Evolutionary conservation across 2,113 vertebrate species (phyloP), one percentile per base, ranked within the genome.

Genomic region (Jaculus jaculus): DNA sequence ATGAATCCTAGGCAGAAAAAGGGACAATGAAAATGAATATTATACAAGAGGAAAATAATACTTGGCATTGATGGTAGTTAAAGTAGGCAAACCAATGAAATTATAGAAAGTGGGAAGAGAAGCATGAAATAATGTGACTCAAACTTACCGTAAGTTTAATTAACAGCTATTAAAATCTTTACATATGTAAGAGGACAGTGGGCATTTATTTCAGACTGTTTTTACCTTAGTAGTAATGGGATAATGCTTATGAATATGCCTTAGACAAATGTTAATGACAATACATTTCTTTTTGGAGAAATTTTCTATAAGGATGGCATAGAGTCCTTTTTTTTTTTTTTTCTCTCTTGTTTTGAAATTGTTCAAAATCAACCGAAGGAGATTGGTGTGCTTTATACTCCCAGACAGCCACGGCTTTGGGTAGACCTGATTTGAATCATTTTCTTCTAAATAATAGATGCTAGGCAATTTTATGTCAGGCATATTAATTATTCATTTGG

Each of bases 401-500:
- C 7, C 63, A 88, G 26, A 65, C 39, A 94, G n/a, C 42, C 26
- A 81, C 28, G 93, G 34, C 89, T 80, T 7, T 87, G 61, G 81
- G 20, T 92, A 96, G 73, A 63, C 30, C 73, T 77, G 26, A 92
- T 37, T 81, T 93, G 21, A 96, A 90, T 87, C 74, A 93, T 89
- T 92, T 92, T 58, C 34, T 92, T 83, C 93, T 97, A 83, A 97
- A 97, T 98, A 97, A 97, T 47, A 93, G 95, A 97, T 96, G 91
- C 75, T 37, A 88, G 94, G 94, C 32, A 58, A 87, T 91, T 97
- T 97, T 2, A 20, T 94, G 96, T 92, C 51, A 97, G 95, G 74
- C 92, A 93, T 92, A 97, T 98, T 98, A 98, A 98, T 98, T 98
- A 98, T 97, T 98, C 95, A 98, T 96, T 96, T 96, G 82, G 96